Percentiles rank a stretch among this genome's conserved stretches.
These are phyloP conservation scores for Brachyalestes nurse DNA, from an alignment of 2,797 vertebrate genomes.

Conservation along the genomic window DNA sequence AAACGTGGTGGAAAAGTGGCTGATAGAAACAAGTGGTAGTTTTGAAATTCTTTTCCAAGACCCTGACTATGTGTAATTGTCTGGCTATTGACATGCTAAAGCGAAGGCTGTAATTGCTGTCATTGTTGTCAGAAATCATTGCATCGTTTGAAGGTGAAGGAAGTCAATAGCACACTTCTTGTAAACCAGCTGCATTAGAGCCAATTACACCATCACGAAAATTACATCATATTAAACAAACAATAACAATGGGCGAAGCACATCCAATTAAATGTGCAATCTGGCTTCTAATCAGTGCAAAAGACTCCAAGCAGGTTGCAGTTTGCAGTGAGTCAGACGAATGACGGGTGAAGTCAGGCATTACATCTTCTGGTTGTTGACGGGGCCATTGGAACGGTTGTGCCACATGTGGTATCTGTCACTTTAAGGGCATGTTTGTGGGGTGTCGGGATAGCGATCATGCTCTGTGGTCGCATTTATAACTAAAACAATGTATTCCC, in stretches of 20 bases:
- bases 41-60: background rate
- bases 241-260: constrained; percentile 20
- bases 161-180: background rate
- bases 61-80: background rate
- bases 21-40: background rate
- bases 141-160: background rate
- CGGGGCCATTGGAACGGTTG: background rate
- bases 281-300: background rate
- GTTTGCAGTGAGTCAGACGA: constrained; percentile 6
- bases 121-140: background rate
- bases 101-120: background rate
- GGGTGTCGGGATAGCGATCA: background rate
- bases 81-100: background rate
- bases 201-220: background rate
- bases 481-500: background rate
- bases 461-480: no score
- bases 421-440: background rate
- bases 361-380: constrained; percentile 9
- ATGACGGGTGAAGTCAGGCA: constrained; percentile 22
- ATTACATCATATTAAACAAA: constrained; percentile 27
- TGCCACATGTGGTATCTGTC: background rate
- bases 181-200: background rate
- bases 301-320: background rate
- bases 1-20: background rate
- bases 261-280: constrained; percentile 26